Evolutionary conservation across 2,888 invertebrate species (phyloP).

Genomic region (Pterostichus niger): DNA sequence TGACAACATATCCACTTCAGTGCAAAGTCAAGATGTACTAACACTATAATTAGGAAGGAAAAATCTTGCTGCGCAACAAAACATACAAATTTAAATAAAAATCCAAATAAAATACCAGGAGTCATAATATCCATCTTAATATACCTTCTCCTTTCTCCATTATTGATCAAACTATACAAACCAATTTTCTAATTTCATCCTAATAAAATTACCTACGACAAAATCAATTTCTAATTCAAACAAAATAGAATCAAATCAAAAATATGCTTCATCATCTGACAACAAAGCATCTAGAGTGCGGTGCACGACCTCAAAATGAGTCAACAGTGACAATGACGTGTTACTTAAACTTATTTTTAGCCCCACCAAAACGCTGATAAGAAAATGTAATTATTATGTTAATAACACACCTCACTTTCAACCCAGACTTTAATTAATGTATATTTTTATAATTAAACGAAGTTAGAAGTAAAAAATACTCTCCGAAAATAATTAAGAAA

Average conservation of each 20-base stretch:
- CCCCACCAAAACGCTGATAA: slow-evolving; percentile 40
- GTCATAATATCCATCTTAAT: too few relatives aligned
- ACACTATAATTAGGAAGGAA: too few relatives aligned
- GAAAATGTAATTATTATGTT: slow-evolving; percentile 66
- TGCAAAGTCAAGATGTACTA: too few relatives aligned
- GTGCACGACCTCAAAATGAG: neutral
- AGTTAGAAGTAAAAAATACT: slow-evolving; percentile 43
- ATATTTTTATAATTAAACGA: slow-evolving; percentile 64
- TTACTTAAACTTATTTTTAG: slow-evolving; percentile 48
- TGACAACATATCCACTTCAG: too few relatives aligned
- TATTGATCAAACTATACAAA: slow-evolving; percentile 35
- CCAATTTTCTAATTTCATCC: slow-evolving; percentile 51
- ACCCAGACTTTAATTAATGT: slow-evolving; percentile 53
- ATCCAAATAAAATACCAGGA: too few relatives aligned
- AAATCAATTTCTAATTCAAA: slow-evolving; percentile 50
- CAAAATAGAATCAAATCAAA: slow-evolving; percentile 35
- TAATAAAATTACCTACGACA: slow-evolving; percentile 28
- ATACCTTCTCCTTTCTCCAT: neutral
- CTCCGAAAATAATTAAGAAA: slow-evolving; percentile 50
- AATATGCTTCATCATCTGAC: slow-evolving; percentile 27
- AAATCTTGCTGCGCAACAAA: too few relatives aligned
- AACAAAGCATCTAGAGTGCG: slow-evolving; percentile 3
- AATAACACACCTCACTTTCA: slow-evolving; percentile 34
- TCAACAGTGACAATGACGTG: slow-evolving; percentile 19
- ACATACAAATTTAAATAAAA: too few relatives aligned